Conservation (phyloP, 1,140 invertebrate genomes). For the Dreissena polymorpha region DNA sequence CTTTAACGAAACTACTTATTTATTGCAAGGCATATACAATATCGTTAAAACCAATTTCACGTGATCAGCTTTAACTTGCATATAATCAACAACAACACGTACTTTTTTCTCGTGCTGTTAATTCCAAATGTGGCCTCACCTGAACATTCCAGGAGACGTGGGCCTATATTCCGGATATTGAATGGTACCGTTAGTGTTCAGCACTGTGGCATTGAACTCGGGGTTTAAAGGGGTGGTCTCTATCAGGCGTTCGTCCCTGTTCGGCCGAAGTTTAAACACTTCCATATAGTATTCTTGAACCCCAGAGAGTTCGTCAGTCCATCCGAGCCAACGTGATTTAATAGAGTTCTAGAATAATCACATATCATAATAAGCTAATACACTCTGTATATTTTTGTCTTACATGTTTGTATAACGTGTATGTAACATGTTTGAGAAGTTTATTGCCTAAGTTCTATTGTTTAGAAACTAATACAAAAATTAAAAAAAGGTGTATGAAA, state of each 20-base stretch:
- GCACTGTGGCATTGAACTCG: not conserved
- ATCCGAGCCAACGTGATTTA: conserved; percentile 19
- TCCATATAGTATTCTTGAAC: conserved; percentile 42
- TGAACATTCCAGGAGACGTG: conserved; percentile 19
- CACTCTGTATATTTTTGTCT: no score
- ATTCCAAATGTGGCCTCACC: not conserved
- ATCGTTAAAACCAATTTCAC: not conserved
- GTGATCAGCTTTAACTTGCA: not conserved
- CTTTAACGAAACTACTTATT: not conserved
- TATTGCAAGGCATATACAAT: not conserved
- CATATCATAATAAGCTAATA: no score
- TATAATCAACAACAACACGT: not conserved
- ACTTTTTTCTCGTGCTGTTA: no score
- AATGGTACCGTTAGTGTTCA: not conserved
- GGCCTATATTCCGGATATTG: conserved; percentile 4
- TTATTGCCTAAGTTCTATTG: no score
- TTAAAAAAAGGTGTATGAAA: no score
- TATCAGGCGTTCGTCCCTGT: conserved; percentile 21
- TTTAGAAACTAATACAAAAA: no score
- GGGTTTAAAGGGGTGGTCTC: conserved; percentile 25
- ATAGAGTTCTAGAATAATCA: conserved; percentile 2
- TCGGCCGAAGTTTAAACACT: conserved; percentile 30
- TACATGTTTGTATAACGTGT: no score
- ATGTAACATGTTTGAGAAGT: no score
- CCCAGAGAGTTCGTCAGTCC: conserved; percentile 35